Evolutionary conservation across 2,113 vertebrate species (phyloP), one percentile per base, ranked within the genome.

Genomic region (Origma solitaria): DNA sequence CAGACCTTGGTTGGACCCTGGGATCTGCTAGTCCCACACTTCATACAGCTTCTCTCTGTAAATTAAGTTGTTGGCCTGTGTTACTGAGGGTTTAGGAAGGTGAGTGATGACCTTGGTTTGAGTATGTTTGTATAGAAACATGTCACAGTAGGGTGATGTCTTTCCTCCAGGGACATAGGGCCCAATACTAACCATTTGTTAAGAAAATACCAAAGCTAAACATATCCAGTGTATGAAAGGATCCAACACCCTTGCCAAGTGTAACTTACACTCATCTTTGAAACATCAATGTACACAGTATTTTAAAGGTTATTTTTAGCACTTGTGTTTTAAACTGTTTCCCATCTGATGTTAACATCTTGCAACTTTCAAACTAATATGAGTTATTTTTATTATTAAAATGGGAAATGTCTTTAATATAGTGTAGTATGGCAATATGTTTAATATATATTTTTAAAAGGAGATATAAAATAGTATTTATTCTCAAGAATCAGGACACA

Each of bases 121-220:
- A 98, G 91, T 96, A 91, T 95, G 97, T 96, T 98, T 98, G 97
- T 98, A 95, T 97, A 98, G 97, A 98, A 97, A 98, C 96, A 97
- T 97, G 97, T 98, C 98, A 97, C 97, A 96, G 92, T 81, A 82
- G 87, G 97, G 96, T 98, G 98, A 98, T 98, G 95, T 91, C 96
- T 98, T 97, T 97, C 95, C 94, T 96, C 96, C 94, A 92, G 93
- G 96, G 97, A 98, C 69, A 76, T 35, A 95, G 78, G 95, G 95
- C 92, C 91, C 97, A 97, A 96, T 97, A 94, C 95, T 97, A 97
- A 92, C 88, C 97, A 98, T 98, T 98, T 98, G 95, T 98, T 97
- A 96, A 94, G 95, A 96, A 97, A 97, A 92, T 77, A 95, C 62
- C 88, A 96, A 94, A 98, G 97, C 93, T 97, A 97, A 98, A 97